Evolutionary conservation across 2,888 invertebrate genomes (phyloP), one percentile per base, ranked within the genome.

Genomic region (Torymus aiolomorphi): DNA sequence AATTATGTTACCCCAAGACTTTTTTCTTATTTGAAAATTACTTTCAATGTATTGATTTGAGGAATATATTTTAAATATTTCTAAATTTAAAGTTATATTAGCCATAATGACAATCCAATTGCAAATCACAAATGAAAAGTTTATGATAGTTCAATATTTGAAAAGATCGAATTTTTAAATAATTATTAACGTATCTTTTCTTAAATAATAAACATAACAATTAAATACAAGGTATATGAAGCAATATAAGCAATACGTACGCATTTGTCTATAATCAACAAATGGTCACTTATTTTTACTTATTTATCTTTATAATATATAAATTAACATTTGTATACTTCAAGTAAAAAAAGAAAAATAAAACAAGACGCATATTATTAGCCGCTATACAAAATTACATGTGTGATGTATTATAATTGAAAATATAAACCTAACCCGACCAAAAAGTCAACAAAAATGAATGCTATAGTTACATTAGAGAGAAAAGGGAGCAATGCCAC

Each of bases 401-500:
- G 16, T 74, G 80, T 80, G 80, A 80, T 80, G 80, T 20, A 72
- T 72, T 80, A 57, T 67, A 75, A 13, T 51, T 54, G 70, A 51
- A 80, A 20, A 75, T 56, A 10, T 10, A 76, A 73, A 72, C 76
- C 57, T 76, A 72, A 76, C 72, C 80, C 67, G 61, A 52, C 67
- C 61, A 76, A 67, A 65, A 66, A 52, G n/a, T 72, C 69, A 67
- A 80, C 66, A 76, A 54, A 76, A 69, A 80, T 74, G 65, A 13
- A 76, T 52, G 51, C 76, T 80, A 69, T 59, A 66, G 63, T 80
- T 80, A 80, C 70, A 76, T 73, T 82, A 82, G 78, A 82, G 74
- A 79, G 65, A 78, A 83, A 78, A 83, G 83, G 71, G 83, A 83
- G 73, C 82, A 86, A 86, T 86, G 84, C 84, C 86, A 86, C 84